Percentiles rank a stretch among this genome's conserved stretches.
Evolutionary conservation across 2,888 invertebrate species (phyloP).

Genomic region (Pteria penguin): DNA sequence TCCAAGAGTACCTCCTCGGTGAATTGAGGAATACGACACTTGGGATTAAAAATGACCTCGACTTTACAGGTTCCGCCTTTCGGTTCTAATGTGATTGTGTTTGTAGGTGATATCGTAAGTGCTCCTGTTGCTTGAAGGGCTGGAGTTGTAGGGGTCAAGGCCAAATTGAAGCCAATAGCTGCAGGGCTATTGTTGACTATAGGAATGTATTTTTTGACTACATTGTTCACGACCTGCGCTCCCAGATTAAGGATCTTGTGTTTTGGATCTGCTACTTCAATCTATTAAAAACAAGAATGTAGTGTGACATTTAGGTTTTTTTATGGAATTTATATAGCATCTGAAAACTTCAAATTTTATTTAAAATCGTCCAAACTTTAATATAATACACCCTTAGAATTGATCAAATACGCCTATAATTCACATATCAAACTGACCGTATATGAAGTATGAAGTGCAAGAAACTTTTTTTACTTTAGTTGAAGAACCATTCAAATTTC

Average conservation of each 20-base stretch:
- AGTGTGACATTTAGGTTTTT: too few species aligned
- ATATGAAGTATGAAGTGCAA: too few species aligned
- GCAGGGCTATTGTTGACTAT: slow-evolving; percentile 79
- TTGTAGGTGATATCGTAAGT: slow-evolving; percentile 70
- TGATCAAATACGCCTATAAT: too few species aligned
- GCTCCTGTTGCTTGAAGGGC: slow-evolving; percentile 73
- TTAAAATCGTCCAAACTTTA: too few species aligned
- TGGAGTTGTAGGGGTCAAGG: slow-evolving; percentile 73
- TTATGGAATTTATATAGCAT: too few species aligned
- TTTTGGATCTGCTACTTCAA: slow-evolving; percentile 77
- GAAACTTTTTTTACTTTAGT: too few species aligned
- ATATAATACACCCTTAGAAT: too few species aligned
- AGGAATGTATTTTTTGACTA: slow-evolving; percentile 70
- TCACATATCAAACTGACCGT: too few species aligned
- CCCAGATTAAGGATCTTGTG: slow-evolving; percentile 78
- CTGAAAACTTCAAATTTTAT: too few species aligned
- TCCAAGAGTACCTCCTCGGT: slow-evolving; percentile 81
- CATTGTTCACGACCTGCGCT: slow-evolving; percentile 74
- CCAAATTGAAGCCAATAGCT: slow-evolving; percentile 76
- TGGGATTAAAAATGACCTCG: slow-evolving; percentile 76
- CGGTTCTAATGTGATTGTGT: slow-evolving; percentile 73
- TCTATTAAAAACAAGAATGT: too few species aligned
- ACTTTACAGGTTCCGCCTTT: slow-evolving; percentile 76
- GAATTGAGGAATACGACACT: slow-evolving; percentile 76
- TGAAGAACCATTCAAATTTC: too few species aligned